Conservation (phyloP, 1,140 invertebrate genomes). For the Augochlora pura region DNA sequence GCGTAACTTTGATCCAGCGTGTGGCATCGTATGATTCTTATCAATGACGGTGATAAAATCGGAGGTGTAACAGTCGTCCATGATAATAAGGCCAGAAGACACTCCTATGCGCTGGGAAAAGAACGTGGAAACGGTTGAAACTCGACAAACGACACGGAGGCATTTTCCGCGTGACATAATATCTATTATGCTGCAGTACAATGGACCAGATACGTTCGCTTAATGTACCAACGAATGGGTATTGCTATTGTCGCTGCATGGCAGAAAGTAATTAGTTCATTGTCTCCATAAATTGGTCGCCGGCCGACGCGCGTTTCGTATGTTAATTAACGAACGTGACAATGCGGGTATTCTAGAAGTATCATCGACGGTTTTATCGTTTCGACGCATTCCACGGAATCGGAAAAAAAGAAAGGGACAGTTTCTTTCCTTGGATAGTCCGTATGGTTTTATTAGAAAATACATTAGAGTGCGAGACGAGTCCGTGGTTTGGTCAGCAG, state of each 20-base stretch:
- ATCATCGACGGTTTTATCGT: background rate
- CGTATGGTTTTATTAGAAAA: too few relatives aligned
- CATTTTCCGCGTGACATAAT: constrained; percentile 64
- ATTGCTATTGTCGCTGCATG: constrained; percentile 57
- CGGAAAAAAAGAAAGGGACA: background rate
- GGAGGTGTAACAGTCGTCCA: background rate
- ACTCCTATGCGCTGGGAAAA: constrained; percentile 31
- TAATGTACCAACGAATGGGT: constrained; percentile 60
- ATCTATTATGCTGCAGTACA: constrained; percentile 59
- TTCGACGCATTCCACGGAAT: background rate
- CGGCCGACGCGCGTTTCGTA: constrained; percentile 51
- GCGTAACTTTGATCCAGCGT: background rate
- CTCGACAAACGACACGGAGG: constrained; percentile 36
- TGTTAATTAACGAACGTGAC: constrained; percentile 54
- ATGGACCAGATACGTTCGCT: constrained; percentile 53
- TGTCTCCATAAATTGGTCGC: constrained; percentile 60
- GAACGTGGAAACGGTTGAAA: constrained; percentile 27
- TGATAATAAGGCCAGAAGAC: constrained; percentile 2
- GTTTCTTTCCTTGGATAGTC: background rate
- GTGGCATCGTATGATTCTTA: too few relatives aligned
- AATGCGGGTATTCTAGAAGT: constrained; percentile 26
- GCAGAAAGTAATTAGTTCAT: constrained; percentile 63
- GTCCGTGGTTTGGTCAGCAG: too few relatives aligned
- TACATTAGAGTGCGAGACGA: too few relatives aligned
- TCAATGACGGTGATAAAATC: background rate